phyloP scores from a whole-genome alignment of 2,797 vertebrate species.

The Micropoecilia bifurca region DNA sequence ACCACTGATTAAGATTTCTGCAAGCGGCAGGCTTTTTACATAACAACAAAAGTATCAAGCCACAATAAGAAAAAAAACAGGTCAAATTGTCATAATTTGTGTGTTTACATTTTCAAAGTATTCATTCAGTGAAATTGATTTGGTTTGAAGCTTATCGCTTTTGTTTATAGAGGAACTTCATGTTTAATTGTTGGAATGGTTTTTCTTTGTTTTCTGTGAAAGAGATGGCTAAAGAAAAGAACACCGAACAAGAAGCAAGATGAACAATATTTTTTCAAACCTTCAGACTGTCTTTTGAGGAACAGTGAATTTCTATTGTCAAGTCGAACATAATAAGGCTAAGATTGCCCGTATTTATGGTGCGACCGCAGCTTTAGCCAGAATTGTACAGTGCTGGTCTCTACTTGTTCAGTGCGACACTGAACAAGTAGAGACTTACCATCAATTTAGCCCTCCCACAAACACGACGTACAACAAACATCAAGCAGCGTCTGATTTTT shows the following conservation, averaged over 20 bases:
- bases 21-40: not conserved
- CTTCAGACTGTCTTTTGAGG: conserved; percentile 40
- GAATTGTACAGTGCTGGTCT: not conserved
- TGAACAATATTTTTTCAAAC: conserved; percentile 15
- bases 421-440: no score
- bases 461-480: not conserved
- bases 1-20: conserved; percentile 2
- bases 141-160: not conserved
- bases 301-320: conserved; percentile 1
- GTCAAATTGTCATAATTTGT: not conserved
- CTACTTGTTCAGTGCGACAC: not conserved
- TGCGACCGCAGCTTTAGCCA: not conserved
- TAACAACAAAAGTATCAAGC: not conserved
- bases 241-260: not conserved
- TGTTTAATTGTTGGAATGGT: not conserved
- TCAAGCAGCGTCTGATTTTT: not conserved
- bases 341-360: not conserved
- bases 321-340: not conserved
- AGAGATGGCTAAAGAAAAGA: no score
- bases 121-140: not conserved
- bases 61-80: not conserved
- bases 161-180: not conserved
- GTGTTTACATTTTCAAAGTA: not conserved
- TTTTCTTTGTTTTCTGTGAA: not conserved
- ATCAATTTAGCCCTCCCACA: not conserved